Percentiles rank a stretch among this genome's conserved stretches.
Evolutionary conservation across 2,888 invertebrate genomes (phyloP).

Genomic region (Julus scandinavius): DNA sequence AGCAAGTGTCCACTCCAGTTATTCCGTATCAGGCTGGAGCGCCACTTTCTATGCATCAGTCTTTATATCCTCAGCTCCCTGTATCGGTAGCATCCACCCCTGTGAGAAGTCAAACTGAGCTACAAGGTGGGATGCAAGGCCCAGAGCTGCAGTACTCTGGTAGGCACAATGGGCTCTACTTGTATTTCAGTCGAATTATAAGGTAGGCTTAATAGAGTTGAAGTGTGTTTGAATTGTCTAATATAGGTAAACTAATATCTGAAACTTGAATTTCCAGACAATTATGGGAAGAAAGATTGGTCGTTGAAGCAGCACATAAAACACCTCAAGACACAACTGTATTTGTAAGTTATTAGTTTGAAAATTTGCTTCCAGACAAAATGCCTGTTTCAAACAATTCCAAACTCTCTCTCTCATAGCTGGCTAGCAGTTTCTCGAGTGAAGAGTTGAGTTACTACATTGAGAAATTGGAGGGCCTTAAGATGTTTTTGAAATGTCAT

Average conservation of each 20-base stretch:
- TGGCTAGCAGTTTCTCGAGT: slow-evolving; percentile 75
- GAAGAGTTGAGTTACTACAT: slow-evolving; percentile 80
- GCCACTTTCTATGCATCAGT: slow-evolving; percentile 43
- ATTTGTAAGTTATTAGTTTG: slow-evolving; percentile 64
- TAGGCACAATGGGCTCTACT: slow-evolving; percentile 93
- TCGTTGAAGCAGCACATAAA: slow-evolving; percentile 60
- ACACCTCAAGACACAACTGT: slow-evolving; percentile 62
- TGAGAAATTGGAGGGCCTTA: slow-evolving; percentile 79
- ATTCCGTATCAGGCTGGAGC: slow-evolving; percentile 12
- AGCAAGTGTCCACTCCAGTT: slow-evolving; percentile 50
- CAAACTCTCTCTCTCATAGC: slow-evolving; percentile 66
- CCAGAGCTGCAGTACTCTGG: slow-evolving; percentile 72
- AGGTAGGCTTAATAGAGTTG: slow-evolving; percentile 63
- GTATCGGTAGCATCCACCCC: background rate
- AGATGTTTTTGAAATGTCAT: slow-evolving; percentile 78
- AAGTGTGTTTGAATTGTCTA: background rate
- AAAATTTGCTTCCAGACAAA: background rate
- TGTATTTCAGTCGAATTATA: slow-evolving; percentile 88
- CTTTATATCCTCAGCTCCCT: slow-evolving; percentile 6
- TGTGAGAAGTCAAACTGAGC: slow-evolving; percentile 35
- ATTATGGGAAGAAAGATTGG: slow-evolving; percentile 76
- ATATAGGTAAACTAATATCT: slow-evolving; percentile 1
- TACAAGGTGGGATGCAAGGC: slow-evolving; percentile 61
- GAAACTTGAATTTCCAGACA: slow-evolving; percentile 69
- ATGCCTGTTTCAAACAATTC: background rate